phyloP scores from a whole-genome alignment of 2,113 vertebrate genomes.

The Rhabdornis inornatus region DNA sequence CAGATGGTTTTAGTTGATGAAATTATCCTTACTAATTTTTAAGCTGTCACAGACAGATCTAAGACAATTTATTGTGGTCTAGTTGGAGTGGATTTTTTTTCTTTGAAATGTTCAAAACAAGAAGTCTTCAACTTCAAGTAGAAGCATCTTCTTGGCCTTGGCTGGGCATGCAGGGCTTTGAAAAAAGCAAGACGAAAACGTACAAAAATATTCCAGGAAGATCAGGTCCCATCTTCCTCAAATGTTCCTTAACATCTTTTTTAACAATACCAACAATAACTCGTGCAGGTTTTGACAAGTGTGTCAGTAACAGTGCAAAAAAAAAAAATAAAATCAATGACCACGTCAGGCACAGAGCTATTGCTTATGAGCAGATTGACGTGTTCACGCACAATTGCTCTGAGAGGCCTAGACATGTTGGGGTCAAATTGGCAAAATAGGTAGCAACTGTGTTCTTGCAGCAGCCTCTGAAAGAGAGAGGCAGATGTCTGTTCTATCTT shows the following conservation, averaged over 20 bases:
- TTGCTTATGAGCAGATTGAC: neutral
- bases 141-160: slow-evolving; percentile 41
- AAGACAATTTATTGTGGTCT: neutral
- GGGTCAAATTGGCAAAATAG: slow-evolving; percentile 46
- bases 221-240: slow-evolving; percentile 12
- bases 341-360: neutral
- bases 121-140: slow-evolving; percentile 24
- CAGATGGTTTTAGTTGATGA: slow-evolving; percentile 49
- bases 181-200: neutral
- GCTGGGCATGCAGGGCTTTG: neutral
- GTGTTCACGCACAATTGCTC: neutral
- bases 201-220: slow-evolving; percentile 27
- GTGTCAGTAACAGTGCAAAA: neutral
- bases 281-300: neutral
- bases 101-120: neutral
- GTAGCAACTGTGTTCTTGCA: slow-evolving; percentile 35
- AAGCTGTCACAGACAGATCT: slow-evolving; percentile 30
- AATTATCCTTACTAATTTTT: slow-evolving; percentile 67
- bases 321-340: neutral
- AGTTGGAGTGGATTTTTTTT: neutral
- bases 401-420: neutral
- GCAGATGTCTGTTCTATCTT: slow-evolving; percentile 49
- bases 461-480: slow-evolving; percentile 55
- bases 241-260: slow-evolving; percentile 43
- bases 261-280: neutral